Evolutionary conservation across 2,888 invertebrate genomes (phyloP).

Genomic region (Nephrotoma flavescens): DNA sequence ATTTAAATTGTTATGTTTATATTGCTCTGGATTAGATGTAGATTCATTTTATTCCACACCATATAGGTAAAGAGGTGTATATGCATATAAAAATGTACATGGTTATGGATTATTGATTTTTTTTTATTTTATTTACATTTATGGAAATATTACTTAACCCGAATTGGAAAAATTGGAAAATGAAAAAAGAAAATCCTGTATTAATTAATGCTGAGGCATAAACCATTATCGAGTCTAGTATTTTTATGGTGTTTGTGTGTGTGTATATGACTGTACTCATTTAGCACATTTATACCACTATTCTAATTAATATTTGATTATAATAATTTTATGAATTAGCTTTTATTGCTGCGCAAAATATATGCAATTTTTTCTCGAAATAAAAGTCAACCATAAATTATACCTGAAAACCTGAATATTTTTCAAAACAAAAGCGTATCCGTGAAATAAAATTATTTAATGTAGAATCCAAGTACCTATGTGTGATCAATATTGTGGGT

Average conservation of each 20-base stretch:
- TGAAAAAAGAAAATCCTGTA: not conserved
- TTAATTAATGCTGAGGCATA: not conserved
- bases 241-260: not conserved
- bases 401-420: not conserved
- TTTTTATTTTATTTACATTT: not conserved
- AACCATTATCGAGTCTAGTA: not conserved
- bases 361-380: not conserved
- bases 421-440: no score
- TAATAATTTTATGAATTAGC: not conserved
- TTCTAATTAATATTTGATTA: not conserved
- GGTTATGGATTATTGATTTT: not conserved
- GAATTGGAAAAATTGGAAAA: not conserved
- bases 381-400: not conserved
- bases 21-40: not conserved
- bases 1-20: not conserved
- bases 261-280: no score
- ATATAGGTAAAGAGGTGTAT: not conserved
- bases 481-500: no score
- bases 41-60: not conserved
- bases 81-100: not conserved
- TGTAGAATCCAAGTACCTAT: no score
- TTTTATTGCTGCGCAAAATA: not conserved
- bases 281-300: not conserved
- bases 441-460: no score
- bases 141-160: not conserved